Evolutionary conservation across 2,797 vertebrate genomes (phyloP), one percentile per base, ranked within the genome.

Genomic region (Kryptopterus vitreolus): DNA sequence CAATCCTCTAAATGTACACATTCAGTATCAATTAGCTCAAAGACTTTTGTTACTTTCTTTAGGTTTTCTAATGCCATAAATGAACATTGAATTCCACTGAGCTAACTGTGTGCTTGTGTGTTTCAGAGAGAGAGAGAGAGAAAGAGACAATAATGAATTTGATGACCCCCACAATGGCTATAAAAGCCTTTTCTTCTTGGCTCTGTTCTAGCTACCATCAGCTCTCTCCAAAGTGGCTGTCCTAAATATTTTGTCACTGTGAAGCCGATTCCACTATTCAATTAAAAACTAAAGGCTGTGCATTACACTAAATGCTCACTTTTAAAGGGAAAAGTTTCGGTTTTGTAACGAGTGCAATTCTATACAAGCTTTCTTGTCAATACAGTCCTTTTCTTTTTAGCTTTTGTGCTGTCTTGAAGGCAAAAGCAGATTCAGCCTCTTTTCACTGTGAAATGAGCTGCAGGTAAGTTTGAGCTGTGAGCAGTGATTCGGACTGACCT

Each of bases 201-300:
- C 29, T 29, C 31, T 61, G 10, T 55, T 76, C 46, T 65, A 59
- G 62, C 63, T 69, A 35, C 73, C 22, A 29, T 69, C 52, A 24
- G 20, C 65, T 69, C n/a, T 29, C 35, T 22, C 65, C 18, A 75
- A 46, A 80, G 38, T 69, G 73, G 35, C 62, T 24, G 65, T 38
- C 38, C 55, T 53, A 61, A 75, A 76, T 75, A 43, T 70, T 76
- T 81, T 53, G 43, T 62, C 66, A 53, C 29, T 52, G 46, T 53
- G 65, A 76, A 4, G 3, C 48, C 20, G 48, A 43, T 70, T 29
- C 5, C 48, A 20, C 31, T 48, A 31, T 81, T 81, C 74, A 69
- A 81, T 81, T 81, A 77, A 81, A n/a, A 77, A 22, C 18, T 16
- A 81, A 76, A 26, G 70, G 80, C 55, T 61, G 73, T 33, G 46